Percentiles rank a stretch among this genome's conserved stretches.
Conservation (phyloP, 2,888 invertebrate species). For the Torymus tubicola region DNA sequence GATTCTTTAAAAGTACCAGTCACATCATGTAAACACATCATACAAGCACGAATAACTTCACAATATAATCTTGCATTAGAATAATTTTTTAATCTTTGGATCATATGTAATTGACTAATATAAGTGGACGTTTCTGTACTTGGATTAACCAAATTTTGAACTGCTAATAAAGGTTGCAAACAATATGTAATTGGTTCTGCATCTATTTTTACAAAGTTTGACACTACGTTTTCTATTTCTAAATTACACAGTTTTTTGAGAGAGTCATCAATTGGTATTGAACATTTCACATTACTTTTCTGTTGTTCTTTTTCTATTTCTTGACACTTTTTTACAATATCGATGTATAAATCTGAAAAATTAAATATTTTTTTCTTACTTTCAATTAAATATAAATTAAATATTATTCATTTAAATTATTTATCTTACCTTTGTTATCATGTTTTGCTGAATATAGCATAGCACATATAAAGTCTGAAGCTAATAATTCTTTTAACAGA, state of each 20-base stretch:
- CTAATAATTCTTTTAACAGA: slow-evolving; percentile 83
- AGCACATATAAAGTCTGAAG: slow-evolving; percentile 86
- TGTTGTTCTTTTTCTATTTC: slow-evolving; percentile 83
- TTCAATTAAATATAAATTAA: too few relatives aligned
- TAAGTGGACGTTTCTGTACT: slow-evolving; percentile 89
- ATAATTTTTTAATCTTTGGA: slow-evolving; percentile 90
- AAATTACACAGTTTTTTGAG: slow-evolving; percentile 81
- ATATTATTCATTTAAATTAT: slow-evolving; percentile 31
- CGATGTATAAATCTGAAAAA: slow-evolving; percentile 79
- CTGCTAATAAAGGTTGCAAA: slow-evolving; percentile 88
- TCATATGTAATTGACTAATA: slow-evolving; percentile 88
- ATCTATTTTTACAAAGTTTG: slow-evolving; percentile 76
- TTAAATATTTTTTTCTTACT: slow-evolving; percentile 36
- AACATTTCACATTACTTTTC: slow-evolving; percentile 80
- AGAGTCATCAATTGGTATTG: slow-evolving; percentile 80
- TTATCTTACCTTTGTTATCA: slow-evolving; percentile 82
- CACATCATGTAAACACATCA: slow-evolving; percentile 92
- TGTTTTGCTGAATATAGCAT: slow-evolving; percentile 90
- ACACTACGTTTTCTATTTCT: slow-evolving; percentile 81
- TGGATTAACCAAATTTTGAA: slow-evolving; percentile 91
- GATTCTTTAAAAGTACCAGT: slow-evolving; percentile 90
- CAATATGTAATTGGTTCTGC: slow-evolving; percentile 84
- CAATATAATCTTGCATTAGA: slow-evolving; percentile 89
- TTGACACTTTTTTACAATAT: slow-evolving; percentile 86
- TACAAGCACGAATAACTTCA: slow-evolving; percentile 92